phyloP scores from a whole-genome alignment of 2,797 vertebrate genomes.

The Helicolenus hilgendorfi region DNA sequence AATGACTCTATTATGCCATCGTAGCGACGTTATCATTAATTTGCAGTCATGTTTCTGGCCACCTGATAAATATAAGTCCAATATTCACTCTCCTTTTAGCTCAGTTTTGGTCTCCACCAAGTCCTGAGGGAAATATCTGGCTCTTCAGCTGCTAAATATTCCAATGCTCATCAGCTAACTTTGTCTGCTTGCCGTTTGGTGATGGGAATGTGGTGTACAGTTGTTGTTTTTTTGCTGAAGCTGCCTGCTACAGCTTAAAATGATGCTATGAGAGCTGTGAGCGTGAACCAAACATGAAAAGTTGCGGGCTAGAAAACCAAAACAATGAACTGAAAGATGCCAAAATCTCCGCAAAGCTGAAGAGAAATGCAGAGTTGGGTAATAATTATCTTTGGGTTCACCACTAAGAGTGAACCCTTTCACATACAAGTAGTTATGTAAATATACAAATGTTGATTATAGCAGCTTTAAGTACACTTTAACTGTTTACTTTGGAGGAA shows the following conservation, averaged over 20 bases:
- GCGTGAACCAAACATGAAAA: not conserved
- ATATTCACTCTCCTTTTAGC: not conserved
- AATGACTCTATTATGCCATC: fast-evolving
- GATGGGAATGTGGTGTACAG: not conserved
- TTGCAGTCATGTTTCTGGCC: no score
- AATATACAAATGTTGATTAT: not conserved
- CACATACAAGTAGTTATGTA: not conserved
- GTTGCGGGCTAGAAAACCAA: not conserved
- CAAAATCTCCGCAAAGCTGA: not conserved
- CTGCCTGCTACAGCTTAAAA: not conserved
- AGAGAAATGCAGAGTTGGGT: not conserved
- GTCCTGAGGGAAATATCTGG: not conserved
- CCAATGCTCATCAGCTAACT: not conserved
- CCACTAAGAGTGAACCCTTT: not conserved
- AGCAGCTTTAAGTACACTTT: not conserved
- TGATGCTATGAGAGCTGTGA: not conserved
- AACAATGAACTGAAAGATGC: not conserved
- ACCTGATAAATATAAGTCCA: no score
- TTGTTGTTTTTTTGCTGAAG: not conserved
- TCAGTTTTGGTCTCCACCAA: not conserved
- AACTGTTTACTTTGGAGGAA: not conserved
- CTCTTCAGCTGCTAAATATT: no score
- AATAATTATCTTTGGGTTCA: not conserved
- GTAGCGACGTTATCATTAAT: no score
- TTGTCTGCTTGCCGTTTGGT: not conserved